Percentiles rank a stretch among this genome's conserved stretches.
Conservation (phyloP, 2,888 invertebrate genomes). For the Amblyjoppa proteus region DNA sequence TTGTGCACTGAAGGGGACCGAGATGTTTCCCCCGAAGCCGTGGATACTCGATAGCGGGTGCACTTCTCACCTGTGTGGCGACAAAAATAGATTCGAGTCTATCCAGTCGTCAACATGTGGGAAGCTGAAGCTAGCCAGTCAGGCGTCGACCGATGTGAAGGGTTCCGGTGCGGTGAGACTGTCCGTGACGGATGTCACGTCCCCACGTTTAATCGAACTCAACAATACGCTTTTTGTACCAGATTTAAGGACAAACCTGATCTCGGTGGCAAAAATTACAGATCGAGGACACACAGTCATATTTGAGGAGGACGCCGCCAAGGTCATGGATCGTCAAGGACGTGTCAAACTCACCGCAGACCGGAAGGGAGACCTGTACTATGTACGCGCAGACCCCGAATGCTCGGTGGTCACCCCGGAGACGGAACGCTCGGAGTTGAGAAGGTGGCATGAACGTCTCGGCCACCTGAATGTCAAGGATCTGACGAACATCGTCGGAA, state of each 20-base stretch:
- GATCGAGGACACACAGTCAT: conserved; percentile 57
- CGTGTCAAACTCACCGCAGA: conserved; percentile 41
- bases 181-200: too few species aligned
- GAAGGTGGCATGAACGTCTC: too few species aligned
- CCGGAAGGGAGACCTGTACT: conserved; percentile 48
- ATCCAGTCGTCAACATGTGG: not conserved
- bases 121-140: conserved; percentile 31
- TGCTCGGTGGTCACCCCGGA: too few species aligned
- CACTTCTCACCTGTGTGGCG: conserved; percentile 21
- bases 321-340: conserved; percentile 29
- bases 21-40: not conserved
- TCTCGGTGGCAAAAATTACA: conserved; percentile 35
- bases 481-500: conserved; percentile 14
- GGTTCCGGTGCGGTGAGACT: too few species aligned
- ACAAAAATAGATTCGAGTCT: not conserved
- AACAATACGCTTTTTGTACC: too few species aligned
- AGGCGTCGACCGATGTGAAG: conserved; percentile 33
- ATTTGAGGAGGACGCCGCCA: conserved; percentile 57
- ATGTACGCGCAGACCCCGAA: too few species aligned
- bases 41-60: too few species aligned
- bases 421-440: too few species aligned
- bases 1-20: not conserved
- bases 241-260: too few species aligned
- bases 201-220: too few species aligned
- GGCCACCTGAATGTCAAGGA: conserved; percentile 49